These are phyloP conservation scores for Henricia sp. DNA, from an alignment of 53 echinoderm and acorn worm genomes.

Conservation along the genomic window DNA sequence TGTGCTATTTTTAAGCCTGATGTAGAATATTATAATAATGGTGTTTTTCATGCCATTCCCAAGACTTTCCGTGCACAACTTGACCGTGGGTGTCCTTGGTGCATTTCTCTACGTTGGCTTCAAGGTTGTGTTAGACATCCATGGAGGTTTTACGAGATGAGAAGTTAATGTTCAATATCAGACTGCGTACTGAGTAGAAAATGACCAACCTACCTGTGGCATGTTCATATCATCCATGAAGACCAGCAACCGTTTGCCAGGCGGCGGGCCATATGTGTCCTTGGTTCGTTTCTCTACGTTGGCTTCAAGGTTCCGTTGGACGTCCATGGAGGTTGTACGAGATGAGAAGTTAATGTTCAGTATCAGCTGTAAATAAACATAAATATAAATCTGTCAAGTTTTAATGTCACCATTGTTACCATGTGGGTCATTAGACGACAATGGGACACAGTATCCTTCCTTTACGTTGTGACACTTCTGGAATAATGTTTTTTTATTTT, in stretches of 20 bases:
- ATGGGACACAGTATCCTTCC: no score
- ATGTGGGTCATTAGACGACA: no score
- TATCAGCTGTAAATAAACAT: slow-evolving; percentile 72
- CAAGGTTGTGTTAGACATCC: slow-evolving; percentile 97
- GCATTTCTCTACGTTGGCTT: slow-evolving; percentile 98
- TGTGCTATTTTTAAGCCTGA: no score
- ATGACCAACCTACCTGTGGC: slow-evolving; percentile 90
- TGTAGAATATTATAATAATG: no score
- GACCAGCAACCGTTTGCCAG: slow-evolving; percentile 88
- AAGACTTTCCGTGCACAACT: no score
- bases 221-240: slow-evolving; percentile 99
- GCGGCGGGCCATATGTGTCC: slow-evolving; percentile 97
- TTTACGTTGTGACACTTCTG: no score
- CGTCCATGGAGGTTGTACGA: slow-evolving; percentile 98
- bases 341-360: slow-evolving; percentile 99
- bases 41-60: no score
- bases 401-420: no score
- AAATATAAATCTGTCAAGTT: no score
- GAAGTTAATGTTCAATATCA: slow-evolving; percentile 99
- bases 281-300: slow-evolving; percentile 99
- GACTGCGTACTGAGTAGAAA: no score
- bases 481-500: no score
- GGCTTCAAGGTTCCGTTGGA: slow-evolving; percentile 97
- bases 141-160: slow-evolving; percentile 98
- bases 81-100: slow-evolving; percentile 99